Evolutionary conservation across 1,140 invertebrate species (phyloP), one percentile per base, ranked within the genome.

Genomic region (Drosophila dunni): DNA sequence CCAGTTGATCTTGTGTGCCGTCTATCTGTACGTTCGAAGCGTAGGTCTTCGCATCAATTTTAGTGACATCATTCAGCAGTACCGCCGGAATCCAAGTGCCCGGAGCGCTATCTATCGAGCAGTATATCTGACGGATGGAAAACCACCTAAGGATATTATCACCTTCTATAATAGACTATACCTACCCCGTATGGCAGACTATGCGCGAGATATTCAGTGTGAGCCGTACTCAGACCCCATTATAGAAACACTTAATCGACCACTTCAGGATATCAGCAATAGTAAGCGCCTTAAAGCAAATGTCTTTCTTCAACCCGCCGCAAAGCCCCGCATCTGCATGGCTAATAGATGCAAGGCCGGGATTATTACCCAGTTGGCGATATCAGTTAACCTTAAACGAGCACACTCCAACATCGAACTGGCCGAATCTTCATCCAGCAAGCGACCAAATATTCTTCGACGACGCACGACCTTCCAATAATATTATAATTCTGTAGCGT

Each of bases 1-100:
- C 93, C 98, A 99, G 93, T 95, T 99, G 58, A 94, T 99, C 5
- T 98, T 99, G 97, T 99, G 98, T 93, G 95, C 97, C 42, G 95
- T 99, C 44, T 99, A 99, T 92, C 96, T 99, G 29, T 96, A 99
- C 70, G 97, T 96, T 75, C 98, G 98, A 93, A 95, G 98, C 50
- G 92, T 62, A 80, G 92, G 71, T 24, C 79, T 50, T 76, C 69
- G 36, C 89, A 93, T 90, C 76, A 95, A 95, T 50, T 98, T 99
- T 91, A 96, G 96, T 45, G 96, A 98, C 62, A 98, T 99, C 44
- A 98, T 99, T 96, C 94, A 96, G 64, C 97, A 96, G 88, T 99
- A 99, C 91, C 93, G 98, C 79, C 93, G 95, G 34, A 97, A 99
- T 82, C 98, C 98, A 0, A 96, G 99, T 90, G 96, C 97, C 2